Percentiles rank a stretch among this genome's conserved stretches.
These are phyloP conservation scores for Bacillus rossius DNA, from an alignment of 1,140 invertebrate species.

Conservation along the genomic window DNA sequence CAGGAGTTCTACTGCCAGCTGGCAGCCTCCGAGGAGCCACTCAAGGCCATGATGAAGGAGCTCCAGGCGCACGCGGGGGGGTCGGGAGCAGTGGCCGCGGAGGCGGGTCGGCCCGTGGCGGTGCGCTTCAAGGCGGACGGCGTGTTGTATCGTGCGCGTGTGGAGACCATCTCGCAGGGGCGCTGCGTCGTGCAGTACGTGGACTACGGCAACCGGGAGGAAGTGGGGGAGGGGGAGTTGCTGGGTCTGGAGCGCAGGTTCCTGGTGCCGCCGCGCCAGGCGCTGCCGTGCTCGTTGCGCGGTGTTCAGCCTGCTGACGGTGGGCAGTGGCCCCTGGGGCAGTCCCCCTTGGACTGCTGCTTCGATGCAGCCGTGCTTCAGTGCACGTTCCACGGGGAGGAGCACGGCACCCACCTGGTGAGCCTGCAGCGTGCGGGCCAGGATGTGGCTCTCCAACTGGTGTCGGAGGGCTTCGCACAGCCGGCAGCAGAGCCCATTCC, in stretches of 20 bases:
- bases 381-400: constrained; percentile 45
- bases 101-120: constrained; percentile 53
- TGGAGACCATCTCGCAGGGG: constrained; percentile 48
- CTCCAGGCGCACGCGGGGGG: constrained; percentile 58
- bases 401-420: constrained; percentile 46
- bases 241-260: constrained; percentile 60
- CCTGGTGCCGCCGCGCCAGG: constrained; percentile 60
- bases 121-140: constrained; percentile 61
- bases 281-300: constrained; percentile 55
- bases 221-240: constrained; percentile 52
- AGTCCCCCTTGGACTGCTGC: constrained; percentile 44
- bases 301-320: constrained; percentile 48
- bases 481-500: too few species aligned
- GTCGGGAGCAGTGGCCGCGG: constrained; percentile 36
- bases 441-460: constrained; percentile 38
- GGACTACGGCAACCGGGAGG: constrained; percentile 65
- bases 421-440: constrained; percentile 45
- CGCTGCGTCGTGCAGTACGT: constrained; percentile 61
- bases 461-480: constrained; percentile 41
- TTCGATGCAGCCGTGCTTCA: constrained; percentile 53
- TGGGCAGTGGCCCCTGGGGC: constrained; percentile 45
- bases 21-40: constrained; percentile 43
- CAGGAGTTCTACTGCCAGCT: constrained; percentile 62
- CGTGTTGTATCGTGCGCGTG: constrained; percentile 58
- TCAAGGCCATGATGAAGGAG: constrained; percentile 58